Conservation (phyloP, 1,140 invertebrate genomes). For the Aphelenchoides besseyi region DNA sequence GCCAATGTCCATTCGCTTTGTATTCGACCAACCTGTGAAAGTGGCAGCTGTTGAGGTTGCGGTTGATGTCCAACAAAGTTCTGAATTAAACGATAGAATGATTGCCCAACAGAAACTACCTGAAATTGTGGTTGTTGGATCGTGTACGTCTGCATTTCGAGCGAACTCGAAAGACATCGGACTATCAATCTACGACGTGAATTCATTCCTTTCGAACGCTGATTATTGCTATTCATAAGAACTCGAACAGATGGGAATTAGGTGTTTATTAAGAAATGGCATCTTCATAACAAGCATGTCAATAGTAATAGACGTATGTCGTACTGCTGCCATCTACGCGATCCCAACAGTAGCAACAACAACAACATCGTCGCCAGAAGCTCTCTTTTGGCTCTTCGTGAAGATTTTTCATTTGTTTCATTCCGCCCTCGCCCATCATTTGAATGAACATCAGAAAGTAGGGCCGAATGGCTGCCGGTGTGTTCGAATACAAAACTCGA, state of each 20-base stretch:
- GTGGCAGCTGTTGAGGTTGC: neutral
- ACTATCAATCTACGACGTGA: too few relatives aligned
- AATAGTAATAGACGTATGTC: conserved; percentile 1
- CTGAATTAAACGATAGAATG: neutral
- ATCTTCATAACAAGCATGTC: too few relatives aligned
- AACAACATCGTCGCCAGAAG: neutral
- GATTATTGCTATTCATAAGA: too few relatives aligned
- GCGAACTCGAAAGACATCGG: too few relatives aligned
- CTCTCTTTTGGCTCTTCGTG: neutral
- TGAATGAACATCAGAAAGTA: too few relatives aligned
- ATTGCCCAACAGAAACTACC: neutral
- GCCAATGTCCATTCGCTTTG: neutral
- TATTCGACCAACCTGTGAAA: neutral
- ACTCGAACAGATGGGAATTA: too few relatives aligned
- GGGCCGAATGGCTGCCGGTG: too few relatives aligned
- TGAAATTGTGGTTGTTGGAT: neutral
- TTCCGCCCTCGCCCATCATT: neutral
- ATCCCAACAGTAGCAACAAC: neutral
- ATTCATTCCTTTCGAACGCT: too few relatives aligned
- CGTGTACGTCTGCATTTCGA: too few relatives aligned
- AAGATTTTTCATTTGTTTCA: neutral
- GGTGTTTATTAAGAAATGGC: too few relatives aligned
- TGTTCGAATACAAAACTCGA: too few relatives aligned
- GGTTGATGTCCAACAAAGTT: neutral
- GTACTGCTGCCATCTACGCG: neutral